Evolutionary conservation across 2,797 vertebrate genomes (phyloP).

Genomic region (Bufotes viridis): DNA sequence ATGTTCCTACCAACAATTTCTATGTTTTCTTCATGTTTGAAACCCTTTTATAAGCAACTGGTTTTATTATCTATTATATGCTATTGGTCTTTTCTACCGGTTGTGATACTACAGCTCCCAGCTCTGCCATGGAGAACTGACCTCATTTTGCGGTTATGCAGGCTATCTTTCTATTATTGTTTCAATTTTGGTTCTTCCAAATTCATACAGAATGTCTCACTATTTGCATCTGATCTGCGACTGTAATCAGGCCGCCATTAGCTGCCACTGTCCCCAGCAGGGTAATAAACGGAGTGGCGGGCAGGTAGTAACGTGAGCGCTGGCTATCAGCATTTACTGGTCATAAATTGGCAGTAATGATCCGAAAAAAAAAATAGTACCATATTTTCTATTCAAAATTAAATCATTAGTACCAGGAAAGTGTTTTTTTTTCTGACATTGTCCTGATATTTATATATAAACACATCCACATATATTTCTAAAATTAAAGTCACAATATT

Average conservation of each 20-base stretch:
- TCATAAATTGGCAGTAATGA: background rate
- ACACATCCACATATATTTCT: too few species aligned
- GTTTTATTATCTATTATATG: background rate
- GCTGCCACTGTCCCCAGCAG: constrained; percentile 10
- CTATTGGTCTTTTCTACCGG: background rate
- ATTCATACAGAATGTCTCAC: constrained; percentile 45
- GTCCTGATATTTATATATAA: too few species aligned
- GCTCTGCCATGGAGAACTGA: background rate
- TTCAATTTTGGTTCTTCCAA: constrained; percentile 31
- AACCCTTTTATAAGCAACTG: too few species aligned
- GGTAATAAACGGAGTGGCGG: constrained; percentile 3
- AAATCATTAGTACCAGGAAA: too few species aligned
- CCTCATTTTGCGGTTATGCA: background rate
- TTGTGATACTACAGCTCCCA: background rate
- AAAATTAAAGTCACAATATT: too few species aligned
- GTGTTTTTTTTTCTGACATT: too few species aligned
- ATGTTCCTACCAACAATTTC: too few species aligned
- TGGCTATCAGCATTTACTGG: constrained; percentile 15
- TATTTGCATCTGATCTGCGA: constrained; percentile 33
- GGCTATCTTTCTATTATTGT: background rate
- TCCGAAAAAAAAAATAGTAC: background rate
- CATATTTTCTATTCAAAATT: background rate
- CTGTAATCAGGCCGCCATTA: constrained; percentile 41
- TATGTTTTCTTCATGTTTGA: too few species aligned
- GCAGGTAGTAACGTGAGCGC: constrained; percentile 28